Conservation (phyloP, 2,113 vertebrate genomes). For the Laterallus jamaicensis region DNA sequence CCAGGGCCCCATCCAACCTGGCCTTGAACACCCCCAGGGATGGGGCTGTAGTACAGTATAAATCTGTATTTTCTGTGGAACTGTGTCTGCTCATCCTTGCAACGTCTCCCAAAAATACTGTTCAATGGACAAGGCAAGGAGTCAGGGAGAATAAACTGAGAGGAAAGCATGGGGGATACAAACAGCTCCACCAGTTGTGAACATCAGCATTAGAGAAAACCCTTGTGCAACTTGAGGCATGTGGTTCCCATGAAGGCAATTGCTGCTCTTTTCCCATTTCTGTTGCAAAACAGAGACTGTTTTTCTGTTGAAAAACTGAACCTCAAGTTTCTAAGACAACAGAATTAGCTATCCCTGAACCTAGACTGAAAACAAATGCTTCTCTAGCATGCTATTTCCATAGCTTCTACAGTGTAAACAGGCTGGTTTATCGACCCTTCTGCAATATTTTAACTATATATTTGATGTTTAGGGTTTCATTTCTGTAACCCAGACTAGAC, state of each 20-base stretch:
- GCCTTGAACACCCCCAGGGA: too few species aligned
- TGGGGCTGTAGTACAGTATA: too few species aligned
- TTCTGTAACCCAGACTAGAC: neutral
- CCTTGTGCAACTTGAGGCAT: neutral
- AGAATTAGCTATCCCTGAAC: neutral
- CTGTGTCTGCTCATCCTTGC: too few species aligned
- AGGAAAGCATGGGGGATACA: neutral
- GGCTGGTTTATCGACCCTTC: neutral
- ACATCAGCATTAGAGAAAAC: neutral
- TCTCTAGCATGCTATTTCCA: neutral
- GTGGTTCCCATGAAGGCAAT: neutral
- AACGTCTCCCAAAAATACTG: neutral
- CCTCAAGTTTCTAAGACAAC: neutral
- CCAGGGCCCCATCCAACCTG: too few species aligned
- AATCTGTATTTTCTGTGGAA: too few species aligned
- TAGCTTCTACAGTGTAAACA: neutral
- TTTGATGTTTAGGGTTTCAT: neutral
- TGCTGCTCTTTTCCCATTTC: neutral
- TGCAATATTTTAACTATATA: neutral
- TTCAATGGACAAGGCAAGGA: neutral
- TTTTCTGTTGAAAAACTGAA: neutral
- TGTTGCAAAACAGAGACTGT: neutral
- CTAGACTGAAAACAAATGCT: neutral
- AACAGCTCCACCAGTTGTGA: neutral
- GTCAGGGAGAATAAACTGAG: neutral